Evolutionary conservation across 2,113 vertebrate genomes (phyloP).

Genomic region (Herpailurus yagouaroundi): DNA sequence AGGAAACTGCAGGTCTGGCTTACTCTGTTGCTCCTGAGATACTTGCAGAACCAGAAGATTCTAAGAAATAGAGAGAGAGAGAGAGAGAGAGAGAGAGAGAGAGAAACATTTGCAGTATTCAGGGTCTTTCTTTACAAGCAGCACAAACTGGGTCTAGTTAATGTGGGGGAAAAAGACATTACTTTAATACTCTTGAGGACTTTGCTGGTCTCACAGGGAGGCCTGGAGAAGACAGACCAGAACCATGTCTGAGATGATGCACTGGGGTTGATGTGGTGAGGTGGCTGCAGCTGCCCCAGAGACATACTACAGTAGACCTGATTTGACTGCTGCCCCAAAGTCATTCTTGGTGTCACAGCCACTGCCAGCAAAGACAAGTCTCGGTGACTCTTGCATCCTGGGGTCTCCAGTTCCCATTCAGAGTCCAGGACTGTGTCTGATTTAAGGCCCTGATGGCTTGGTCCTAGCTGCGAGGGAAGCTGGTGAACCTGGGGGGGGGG

Average conservation of each 20-base stretch:
- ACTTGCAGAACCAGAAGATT: not conserved
- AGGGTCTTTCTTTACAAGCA: not conserved
- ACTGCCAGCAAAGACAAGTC: not conserved
- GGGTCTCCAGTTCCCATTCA: not conserved
- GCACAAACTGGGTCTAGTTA: not conserved
- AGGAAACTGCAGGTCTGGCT: not conserved
- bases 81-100: not conserved
- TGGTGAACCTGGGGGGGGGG: not conserved
- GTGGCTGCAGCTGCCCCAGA: rapidly evolving
- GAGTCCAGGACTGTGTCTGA: not conserved
- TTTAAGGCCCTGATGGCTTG: not conserved
- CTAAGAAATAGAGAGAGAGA: not conserved
- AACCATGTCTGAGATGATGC: not conserved
- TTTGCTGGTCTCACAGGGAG: not conserved
- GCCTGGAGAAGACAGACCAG: not conserved
- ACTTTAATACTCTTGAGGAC: not conserved
- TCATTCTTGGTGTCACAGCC: not conserved
- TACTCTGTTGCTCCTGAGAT: not conserved
- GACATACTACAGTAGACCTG: not conserved
- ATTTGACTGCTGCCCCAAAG: not conserved
- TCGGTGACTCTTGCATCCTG: not conserved
- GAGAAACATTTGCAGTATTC: not conserved
- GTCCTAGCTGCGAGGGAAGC: not conserved
- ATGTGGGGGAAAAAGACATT: not conserved
- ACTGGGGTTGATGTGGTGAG: rapidly evolving